Conservation (phyloP, 1,140 invertebrate species). For the Helicoverpa zea region DNA sequence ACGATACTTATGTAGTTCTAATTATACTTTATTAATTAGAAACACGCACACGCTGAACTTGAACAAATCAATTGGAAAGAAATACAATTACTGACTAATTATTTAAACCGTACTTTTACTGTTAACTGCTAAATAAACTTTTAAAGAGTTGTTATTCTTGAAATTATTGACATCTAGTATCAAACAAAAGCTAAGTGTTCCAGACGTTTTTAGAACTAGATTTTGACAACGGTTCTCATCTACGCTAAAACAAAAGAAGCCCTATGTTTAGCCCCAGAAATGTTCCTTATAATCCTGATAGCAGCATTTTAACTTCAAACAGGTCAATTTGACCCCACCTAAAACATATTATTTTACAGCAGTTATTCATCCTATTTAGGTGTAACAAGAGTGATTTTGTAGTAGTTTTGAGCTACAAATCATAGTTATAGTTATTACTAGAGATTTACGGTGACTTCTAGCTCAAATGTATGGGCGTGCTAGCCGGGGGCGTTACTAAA, state of each 20-base stretch:
- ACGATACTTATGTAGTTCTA: not conserved
- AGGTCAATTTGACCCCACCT: not conserved
- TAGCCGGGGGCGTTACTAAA: conserved; percentile 1
- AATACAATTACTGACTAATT: no score
- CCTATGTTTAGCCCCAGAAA: not conserved
- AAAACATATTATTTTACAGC: not conserved
- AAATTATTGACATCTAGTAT: no score
- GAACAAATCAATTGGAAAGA: not conserved
- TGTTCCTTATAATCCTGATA: no score
- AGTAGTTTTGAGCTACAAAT: conserved; percentile 23
- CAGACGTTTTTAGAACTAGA: no score
- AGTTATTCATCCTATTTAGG: conserved; percentile 7
- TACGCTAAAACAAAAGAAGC: no score
- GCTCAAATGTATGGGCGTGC: conserved; percentile 13
- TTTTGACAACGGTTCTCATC: no score
- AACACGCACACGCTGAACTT: not conserved
- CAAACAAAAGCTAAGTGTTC: no score
- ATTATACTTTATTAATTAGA: not conserved
- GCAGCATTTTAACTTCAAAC: not conserved
- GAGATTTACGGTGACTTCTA: conserved; percentile 24
- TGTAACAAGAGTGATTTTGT: conserved; percentile 26
- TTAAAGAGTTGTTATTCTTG: no score
- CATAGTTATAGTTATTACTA: conserved; percentile 28
- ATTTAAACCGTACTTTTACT: no score
- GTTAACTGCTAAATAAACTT: no score